These are phyloP conservation scores for Tokudaia tokunoshimensis DNA, from an alignment of 2,797 vertebrate genomes.

Conservation along the genomic window DNA sequence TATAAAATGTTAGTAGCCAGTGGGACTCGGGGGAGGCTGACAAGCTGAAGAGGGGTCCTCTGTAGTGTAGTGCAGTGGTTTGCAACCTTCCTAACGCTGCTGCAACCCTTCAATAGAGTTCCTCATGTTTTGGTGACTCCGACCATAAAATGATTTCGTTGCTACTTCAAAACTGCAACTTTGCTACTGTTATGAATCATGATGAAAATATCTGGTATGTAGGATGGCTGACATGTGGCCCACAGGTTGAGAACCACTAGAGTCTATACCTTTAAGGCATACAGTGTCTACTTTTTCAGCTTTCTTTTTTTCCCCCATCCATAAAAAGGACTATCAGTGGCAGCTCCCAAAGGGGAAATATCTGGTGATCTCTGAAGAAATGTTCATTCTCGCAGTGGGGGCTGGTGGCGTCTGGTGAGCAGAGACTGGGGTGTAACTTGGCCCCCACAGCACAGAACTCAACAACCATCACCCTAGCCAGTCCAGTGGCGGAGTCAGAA, in stretches of 20 bases:
- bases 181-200: background rate
- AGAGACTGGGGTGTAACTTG: background rate
- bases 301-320: background rate
- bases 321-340: background rate
- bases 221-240: background rate
- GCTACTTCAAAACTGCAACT: background rate
- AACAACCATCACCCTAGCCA: background rate
- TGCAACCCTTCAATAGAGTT: background rate
- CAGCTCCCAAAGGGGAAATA: background rate
- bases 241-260: background rate
- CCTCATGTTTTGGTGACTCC: background rate
- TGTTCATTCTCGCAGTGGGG: too few species aligned
- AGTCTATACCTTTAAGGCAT: background rate
- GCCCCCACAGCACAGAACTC: background rate
- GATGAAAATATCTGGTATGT: background rate
- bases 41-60: background rate
- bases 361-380: background rate
- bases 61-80: background rate
- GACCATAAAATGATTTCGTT: background rate
- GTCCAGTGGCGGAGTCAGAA: background rate
- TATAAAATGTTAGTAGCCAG: background rate
- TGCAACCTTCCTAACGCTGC: background rate
- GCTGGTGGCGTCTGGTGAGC: background rate
- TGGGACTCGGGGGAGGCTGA: too few species aligned
- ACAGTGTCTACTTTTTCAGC: fast-evolving